phyloP scores from a whole-genome alignment of 1,140 invertebrate genomes.

The Cyrtorhinus lividipennis region DNA sequence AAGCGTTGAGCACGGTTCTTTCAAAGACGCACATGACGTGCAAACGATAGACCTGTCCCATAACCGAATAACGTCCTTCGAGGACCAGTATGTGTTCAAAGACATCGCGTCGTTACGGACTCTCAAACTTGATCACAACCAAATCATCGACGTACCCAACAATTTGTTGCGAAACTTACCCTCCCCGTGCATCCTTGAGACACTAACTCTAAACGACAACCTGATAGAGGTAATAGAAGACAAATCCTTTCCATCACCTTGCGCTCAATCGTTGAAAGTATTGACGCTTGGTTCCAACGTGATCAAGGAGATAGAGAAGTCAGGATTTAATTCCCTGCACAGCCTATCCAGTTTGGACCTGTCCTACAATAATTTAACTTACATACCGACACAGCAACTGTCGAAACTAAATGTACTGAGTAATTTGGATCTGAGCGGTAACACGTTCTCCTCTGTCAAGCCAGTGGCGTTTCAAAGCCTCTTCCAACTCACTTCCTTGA shows the following conservation, averaged over 20 bases:
- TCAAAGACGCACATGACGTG: slow-evolving; percentile 52
- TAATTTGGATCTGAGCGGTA: slow-evolving; percentile 55
- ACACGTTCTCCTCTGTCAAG: slow-evolving; percentile 51
- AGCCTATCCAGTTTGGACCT: slow-evolving; percentile 56
- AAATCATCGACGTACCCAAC: slow-evolving; percentile 56
- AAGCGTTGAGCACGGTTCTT: slow-evolving; percentile 49
- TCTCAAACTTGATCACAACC: slow-evolving; percentile 56
- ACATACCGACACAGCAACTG: slow-evolving; percentile 55
- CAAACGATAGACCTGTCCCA: slow-evolving; percentile 57
- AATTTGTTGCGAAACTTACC: slow-evolving; percentile 39
- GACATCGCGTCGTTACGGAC: slow-evolving; percentile 49
- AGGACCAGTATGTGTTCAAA: slow-evolving; percentile 50
- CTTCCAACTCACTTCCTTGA: slow-evolving; percentile 56
- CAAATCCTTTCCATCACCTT: slow-evolving; percentile 43
- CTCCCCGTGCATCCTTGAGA: slow-evolving; percentile 40
- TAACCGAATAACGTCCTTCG: slow-evolving; percentile 56
- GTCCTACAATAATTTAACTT: slow-evolving; percentile 64
- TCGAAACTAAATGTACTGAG: slow-evolving; percentile 57
- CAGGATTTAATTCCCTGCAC: slow-evolving; percentile 50
- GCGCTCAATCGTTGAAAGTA: slow-evolving; percentile 43
- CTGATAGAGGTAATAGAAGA: slow-evolving; percentile 50
- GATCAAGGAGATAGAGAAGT: slow-evolving; percentile 47
- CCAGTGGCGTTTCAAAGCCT: slow-evolving; percentile 64
- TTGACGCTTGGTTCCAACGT: slow-evolving; percentile 55
- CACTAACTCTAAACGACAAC: slow-evolving; percentile 54